Conservation (phyloP, 1,140 invertebrate genomes). For the Drosophila pseudoobscura region DNA sequence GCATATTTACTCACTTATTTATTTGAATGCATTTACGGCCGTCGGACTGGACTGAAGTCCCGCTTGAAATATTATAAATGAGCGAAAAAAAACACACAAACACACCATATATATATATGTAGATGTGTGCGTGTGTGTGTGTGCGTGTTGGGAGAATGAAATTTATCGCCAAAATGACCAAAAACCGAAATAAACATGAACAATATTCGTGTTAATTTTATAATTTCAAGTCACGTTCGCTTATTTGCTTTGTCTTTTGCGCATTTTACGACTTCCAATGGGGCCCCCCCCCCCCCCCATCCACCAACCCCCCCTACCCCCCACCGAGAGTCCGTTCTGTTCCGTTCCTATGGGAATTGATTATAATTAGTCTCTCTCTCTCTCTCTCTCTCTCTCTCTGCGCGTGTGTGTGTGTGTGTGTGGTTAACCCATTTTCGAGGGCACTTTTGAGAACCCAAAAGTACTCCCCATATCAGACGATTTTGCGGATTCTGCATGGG, state of each 20-base stretch:
- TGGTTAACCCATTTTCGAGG: constrained; percentile 22
- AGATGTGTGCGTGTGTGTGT: no score
- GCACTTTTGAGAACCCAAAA: background rate
- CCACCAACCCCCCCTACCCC: no score
- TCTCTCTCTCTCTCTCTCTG: background rate
- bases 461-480: no score
- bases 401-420: background rate
- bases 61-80: background rate
- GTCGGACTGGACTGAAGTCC: no score
- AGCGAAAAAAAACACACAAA: background rate
- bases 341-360: constrained; percentile 31
- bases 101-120: no score
- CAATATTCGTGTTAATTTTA: constrained; percentile 68
- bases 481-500: no score
- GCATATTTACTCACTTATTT: constrained; percentile 34
- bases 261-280: constrained; percentile 28
- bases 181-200: constrained; percentile 49
- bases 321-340: constrained; percentile 5
- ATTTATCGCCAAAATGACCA: constrained; percentile 39
- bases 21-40: constrained; percentile 21
- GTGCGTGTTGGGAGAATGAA: constrained; percentile 4
- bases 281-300: background rate
- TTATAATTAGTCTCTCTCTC: constrained; percentile 24
- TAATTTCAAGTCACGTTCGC: constrained; percentile 73
- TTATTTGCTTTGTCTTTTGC: constrained; percentile 61